phyloP scores from a whole-genome alignment of 2,888 invertebrate genomes.

The Liopterus haemorrhoidalis region DNA sequence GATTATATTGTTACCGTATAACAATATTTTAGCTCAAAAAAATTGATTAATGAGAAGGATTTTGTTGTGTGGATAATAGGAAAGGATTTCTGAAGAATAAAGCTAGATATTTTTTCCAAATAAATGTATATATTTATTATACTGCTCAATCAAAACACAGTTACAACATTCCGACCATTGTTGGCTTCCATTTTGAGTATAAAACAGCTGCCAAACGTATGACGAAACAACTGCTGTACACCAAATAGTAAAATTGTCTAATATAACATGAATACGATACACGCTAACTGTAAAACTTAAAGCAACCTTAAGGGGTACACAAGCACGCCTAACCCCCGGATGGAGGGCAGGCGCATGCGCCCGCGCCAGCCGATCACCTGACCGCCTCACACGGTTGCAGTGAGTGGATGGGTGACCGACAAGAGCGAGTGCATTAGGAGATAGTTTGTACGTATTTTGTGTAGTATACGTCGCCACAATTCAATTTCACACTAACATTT shows the following conservation, averaged over 20 bases:
- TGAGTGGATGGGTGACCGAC: background rate
- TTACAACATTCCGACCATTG: conserved; percentile 47
- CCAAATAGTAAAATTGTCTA: conserved; percentile 51
- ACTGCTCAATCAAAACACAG: conserved; percentile 62
- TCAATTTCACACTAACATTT: conserved; percentile 24
- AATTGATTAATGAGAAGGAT: too few relatives aligned
- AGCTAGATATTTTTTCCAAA: too few relatives aligned
- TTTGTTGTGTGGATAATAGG: too few relatives aligned
- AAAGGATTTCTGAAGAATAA: too few relatives aligned
- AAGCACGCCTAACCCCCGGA: conserved; percentile 5
- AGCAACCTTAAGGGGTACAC: conserved; percentile 24
- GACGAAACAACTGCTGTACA: conserved; percentile 50
- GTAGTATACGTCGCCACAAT: conserved; percentile 45
- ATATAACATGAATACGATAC: conserved; percentile 50
- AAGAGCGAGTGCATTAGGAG: conserved; percentile 7
- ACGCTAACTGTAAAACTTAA: conserved; percentile 44
- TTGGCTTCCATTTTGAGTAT: conserved; percentile 28
- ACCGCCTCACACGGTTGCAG: background rate
- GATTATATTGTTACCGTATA: too few relatives aligned
- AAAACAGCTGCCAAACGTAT: conserved; percentile 31
- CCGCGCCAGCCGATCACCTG: background rate
- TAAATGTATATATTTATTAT: conserved; percentile 73
- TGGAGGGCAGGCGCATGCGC: background rate
- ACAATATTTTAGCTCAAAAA: too few relatives aligned
- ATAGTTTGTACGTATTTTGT: conserved; percentile 48